Evolutionary conservation across 2,888 invertebrate species (phyloP).

Genomic region (Pherbina coryleti): DNA sequence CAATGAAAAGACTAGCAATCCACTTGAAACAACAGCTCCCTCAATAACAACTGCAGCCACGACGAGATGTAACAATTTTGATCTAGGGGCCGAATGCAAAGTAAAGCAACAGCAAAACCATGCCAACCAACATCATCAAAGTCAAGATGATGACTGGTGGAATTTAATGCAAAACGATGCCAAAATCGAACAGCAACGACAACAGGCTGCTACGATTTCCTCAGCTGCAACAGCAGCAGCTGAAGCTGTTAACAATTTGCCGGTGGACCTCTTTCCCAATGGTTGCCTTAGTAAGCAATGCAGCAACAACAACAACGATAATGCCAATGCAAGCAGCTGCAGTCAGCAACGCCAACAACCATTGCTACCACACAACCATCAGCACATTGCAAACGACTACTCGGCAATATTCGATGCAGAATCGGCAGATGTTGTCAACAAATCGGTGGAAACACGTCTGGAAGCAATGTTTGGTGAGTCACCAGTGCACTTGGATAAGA

Average conservation of each 20-base stretch:
- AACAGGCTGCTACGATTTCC: conserved; percentile 40
- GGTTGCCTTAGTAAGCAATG: conserved; percentile 64
- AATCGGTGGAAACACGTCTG: conserved; percentile 68
- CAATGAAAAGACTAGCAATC: conserved; percentile 10
- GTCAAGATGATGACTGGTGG: conserved; percentile 79
- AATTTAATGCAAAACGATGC: conserved; percentile 60
- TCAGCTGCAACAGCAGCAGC: conserved; percentile 48
- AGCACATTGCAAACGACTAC: conserved; percentile 54
- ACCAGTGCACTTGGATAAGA: conserved; percentile 60
- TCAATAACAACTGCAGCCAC: conserved; percentile 40
- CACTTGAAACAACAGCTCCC: conserved; percentile 13
- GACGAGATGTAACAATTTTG: conserved; percentile 38
- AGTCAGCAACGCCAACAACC: conserved; percentile 63
- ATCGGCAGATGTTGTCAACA: conserved; percentile 63
- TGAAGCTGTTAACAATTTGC: conserved; percentile 50
- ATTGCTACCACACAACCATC: conserved; percentile 51
- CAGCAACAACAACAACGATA: conserved; percentile 53
- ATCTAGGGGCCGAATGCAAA: conserved; percentile 1
- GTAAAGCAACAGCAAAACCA: conserved; percentile 34
- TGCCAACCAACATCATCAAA: conserved; percentile 65
- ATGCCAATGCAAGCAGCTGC: conserved; percentile 51
- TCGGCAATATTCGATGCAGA: conserved; percentile 64
- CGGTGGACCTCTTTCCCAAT: conserved; percentile 67
- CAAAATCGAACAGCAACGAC: conserved; percentile 37
- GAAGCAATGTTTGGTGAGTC: conserved; percentile 70